These are phyloP conservation scores for Dipus sagitta DNA, from an alignment of 2,797 vertebrate genomes.

Conservation along the genomic window DNA sequence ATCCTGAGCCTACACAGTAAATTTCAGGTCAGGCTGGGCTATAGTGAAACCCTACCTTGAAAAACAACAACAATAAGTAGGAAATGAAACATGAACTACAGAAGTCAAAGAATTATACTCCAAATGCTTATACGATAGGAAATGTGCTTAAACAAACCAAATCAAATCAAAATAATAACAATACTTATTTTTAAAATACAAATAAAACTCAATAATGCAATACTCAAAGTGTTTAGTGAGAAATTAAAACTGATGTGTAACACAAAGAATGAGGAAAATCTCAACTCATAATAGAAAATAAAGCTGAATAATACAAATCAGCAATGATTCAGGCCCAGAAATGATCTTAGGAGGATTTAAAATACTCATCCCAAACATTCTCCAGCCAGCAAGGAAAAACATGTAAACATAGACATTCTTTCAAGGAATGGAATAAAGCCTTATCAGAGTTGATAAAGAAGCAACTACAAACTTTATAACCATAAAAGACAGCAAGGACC, in stretches of 20 bases:
- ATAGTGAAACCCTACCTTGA: too few relatives aligned
- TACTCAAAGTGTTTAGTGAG: neutral
- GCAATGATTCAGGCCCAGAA: neutral
- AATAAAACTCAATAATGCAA: neutral
- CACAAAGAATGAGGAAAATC: neutral
- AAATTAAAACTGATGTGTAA: neutral
- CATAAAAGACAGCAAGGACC: neutral
- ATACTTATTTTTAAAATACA: neutral
- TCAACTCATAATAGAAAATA: conserved; percentile 17
- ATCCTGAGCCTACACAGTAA: too few relatives aligned
- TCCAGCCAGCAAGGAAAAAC: neutral
- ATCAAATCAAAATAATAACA: neutral
- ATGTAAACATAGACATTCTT: neutral
- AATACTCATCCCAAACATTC: neutral
- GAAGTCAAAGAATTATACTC: neutral
- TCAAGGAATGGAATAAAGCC: too few relatives aligned
- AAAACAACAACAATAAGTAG: too few relatives aligned
- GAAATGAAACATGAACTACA: neutral
- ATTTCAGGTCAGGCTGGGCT: too few relatives aligned
- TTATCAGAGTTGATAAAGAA: neutral
- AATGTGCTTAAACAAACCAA: neutral
- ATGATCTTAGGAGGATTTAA: neutral
- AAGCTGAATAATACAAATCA: neutral
- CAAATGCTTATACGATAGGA: neutral
- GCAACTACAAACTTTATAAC: neutral